Evolutionary conservation across 2,888 invertebrate genomes (phyloP), one percentile per base, ranked within the genome.

Genomic region (Ornithoptera alexandrae): DNA sequence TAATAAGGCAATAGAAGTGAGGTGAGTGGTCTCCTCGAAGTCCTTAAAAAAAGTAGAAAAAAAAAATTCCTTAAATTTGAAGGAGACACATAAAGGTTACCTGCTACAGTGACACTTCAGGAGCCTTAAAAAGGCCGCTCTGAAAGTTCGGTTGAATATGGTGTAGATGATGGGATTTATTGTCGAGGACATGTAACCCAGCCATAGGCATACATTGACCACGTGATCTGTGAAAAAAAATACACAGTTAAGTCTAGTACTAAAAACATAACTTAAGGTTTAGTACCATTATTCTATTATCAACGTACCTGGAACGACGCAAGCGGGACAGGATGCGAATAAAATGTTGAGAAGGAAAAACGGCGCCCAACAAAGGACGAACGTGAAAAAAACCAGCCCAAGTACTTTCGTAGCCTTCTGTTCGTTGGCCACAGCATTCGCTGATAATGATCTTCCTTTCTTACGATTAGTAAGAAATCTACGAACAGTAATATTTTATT

Each of bases 91-190:
- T 56, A 15, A 68, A n/a, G 30, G 70, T 71, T 77, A 96, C 96
- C 96, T 95, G 78, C 95, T 94, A 84, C 97, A 97, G 79, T 95
- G 95, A 87, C 97, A 97, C 73, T 94, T 93, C 24, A 97, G 89
- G 64, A 97, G 88, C 72, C 96, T 94, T 72, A 96, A 94, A 84
- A 97, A 97, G 0, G 97, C 97, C 18, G 96, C 96, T 64, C 98
- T 93, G 90, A 98, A 98, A 18, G 97, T 97, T 75, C 95, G 94
- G 88, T 98, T 98, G 93, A 98, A 98, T 67, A 97, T 95, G 2
- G 98, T 98, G 88, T 98, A 98, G 84, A 98, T 98, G 79, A 98
- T 96, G 10, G 98, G 98, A 88, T 98, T 98, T 85, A 98, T 97
- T 73, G 97, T 97, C 30, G 97, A 97, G 65, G 97, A 97, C 73